phyloP scores from a whole-genome alignment of 2,113 vertebrate genomes.

The Arizona elegans region DNA sequence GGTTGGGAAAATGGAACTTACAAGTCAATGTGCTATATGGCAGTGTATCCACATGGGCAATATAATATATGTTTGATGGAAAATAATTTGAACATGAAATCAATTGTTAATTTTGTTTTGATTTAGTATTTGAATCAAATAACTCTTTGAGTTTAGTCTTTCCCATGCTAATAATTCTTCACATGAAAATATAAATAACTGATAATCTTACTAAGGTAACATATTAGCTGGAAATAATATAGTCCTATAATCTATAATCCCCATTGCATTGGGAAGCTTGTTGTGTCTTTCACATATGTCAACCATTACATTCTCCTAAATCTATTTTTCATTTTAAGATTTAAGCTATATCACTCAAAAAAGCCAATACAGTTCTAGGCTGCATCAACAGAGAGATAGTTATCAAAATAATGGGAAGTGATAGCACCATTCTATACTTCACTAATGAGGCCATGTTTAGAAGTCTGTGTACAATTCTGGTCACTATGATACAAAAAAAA shows the following conservation, averaged over 20 bases:
- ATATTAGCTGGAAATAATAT: neutral
- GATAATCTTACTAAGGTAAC: neutral
- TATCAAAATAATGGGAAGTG: neutral
- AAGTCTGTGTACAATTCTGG: neutral
- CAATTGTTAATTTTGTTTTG: neutral
- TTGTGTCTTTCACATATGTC: neutral
- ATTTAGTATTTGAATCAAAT: neutral
- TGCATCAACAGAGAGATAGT: neutral
- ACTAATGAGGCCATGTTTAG: neutral
- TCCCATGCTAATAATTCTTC: neutral
- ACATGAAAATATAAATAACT: neutral
- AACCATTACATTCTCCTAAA: neutral
- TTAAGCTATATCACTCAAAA: neutral
- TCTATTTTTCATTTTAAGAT: neutral
- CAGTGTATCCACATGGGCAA: neutral
- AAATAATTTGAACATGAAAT: neutral
- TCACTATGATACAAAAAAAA: neutral
- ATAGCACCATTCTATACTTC: neutral
- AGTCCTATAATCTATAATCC: neutral
- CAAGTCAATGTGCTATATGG: neutral
- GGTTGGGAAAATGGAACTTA: neutral
- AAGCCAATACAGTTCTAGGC: neutral
- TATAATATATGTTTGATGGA: neutral
- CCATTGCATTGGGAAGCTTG: neutral
- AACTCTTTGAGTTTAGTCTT: neutral